These are phyloP conservation scores for Leptinotarsa haldemani DNA, from an alignment of 2,888 invertebrate species.

Conservation along the genomic window DNA sequence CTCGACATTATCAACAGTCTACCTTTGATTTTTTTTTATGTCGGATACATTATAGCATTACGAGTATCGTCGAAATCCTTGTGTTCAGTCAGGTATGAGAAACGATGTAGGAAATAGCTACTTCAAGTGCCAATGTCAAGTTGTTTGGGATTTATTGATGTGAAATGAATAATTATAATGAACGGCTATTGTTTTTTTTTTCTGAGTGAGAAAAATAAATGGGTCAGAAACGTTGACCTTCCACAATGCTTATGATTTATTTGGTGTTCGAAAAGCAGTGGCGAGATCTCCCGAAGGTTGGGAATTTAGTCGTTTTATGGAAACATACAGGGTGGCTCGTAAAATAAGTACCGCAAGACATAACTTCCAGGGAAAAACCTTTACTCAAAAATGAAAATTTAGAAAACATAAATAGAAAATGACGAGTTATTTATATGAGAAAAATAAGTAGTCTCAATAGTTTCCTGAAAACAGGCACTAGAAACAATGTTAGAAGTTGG, in stretches of 20 bases:
- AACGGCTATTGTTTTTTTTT: constrained; percentile 2
- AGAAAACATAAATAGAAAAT: too few relatives aligned
- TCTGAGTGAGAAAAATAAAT: constrained; percentile 17
- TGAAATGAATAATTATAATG: constrained; percentile 16
- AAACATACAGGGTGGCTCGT: too few relatives aligned
- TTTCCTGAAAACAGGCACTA: too few relatives aligned
- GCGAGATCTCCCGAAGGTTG: not conserved
- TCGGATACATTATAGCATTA: constrained; percentile 9
- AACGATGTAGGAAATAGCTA: constrained; percentile 31
- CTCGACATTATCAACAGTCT: constrained; percentile 24
- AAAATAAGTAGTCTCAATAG: too few relatives aligned
- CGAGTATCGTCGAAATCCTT: constrained; percentile 35
- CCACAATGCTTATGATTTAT: not conserved
- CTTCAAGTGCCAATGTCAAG: constrained; percentile 35
- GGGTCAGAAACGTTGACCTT: constrained; percentile 13
- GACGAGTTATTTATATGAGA: too few relatives aligned
- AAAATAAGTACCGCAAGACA: too few relatives aligned
- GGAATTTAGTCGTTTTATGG: too few relatives aligned
- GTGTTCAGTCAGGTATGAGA: constrained; percentile 35
- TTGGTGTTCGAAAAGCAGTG: not conserved
- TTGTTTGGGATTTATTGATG: constrained; percentile 14
- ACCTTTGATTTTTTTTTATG: constrained; percentile 18
- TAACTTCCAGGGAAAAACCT: too few relatives aligned
- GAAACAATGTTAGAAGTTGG: too few relatives aligned
- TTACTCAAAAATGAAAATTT: too few relatives aligned